phyloP scores from a whole-genome alignment of 2,797 vertebrate genomes.

The Alcedo atthis region DNA sequence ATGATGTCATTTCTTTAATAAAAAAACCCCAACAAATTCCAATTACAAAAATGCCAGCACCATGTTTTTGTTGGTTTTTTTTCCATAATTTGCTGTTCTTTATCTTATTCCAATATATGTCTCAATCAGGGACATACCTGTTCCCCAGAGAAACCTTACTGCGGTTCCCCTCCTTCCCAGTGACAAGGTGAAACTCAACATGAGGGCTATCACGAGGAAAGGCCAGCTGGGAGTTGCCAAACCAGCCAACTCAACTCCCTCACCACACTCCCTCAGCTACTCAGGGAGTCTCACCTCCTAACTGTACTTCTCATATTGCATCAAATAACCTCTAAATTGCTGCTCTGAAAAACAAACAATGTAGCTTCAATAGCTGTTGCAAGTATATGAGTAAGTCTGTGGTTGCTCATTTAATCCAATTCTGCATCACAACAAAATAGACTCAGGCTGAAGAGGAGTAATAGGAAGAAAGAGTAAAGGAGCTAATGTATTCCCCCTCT shows the following conservation, averaged over 20 bases:
- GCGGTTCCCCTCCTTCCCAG: not conserved
- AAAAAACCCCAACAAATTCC: not conserved
- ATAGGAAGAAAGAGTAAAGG: not conserved
- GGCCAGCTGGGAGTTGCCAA: not conserved
- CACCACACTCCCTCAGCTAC: accelerated
- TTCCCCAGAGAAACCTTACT: not conserved
- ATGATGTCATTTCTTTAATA: not conserved
- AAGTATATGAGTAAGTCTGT: not conserved
- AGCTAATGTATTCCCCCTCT: not conserved
- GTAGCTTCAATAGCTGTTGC: not conserved
- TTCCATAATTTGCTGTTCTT: not conserved
- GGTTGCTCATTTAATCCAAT: not conserved
- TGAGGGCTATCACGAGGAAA: not conserved
- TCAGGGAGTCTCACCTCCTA: not conserved
- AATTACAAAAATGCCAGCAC: not conserved
- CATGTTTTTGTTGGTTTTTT: not conserved
- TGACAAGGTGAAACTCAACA: not conserved
- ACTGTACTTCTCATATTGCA: not conserved
- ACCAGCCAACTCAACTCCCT: not conserved
- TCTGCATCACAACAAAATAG: not conserved
- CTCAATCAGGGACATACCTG: not conserved
- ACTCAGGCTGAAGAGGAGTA: not conserved
- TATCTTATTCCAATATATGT: not conserved
- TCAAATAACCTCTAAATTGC: not conserved
- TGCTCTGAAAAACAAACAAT: not conserved